Base-by-base conservation (phyloP, 1,140 invertebrate genomes). In the Papilio helenus region DNA sequence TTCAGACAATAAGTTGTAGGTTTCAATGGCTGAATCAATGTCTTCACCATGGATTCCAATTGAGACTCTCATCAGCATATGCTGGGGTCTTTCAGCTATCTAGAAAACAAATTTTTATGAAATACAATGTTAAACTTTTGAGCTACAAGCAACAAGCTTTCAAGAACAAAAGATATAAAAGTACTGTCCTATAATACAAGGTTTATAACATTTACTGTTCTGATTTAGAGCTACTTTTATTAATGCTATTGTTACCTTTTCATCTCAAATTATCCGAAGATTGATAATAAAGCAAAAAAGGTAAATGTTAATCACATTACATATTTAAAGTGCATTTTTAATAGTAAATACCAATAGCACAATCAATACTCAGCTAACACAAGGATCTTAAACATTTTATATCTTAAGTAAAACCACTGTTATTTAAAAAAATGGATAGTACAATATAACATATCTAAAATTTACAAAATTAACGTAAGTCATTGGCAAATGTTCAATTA, bases 41-140 rank as follows among this genome's bases (percentile, higher is more conserved):
- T 99, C 97, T 83, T 99, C 97, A 14, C 97, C 97, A 93, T 99
- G 99, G 87, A 99, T 99, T 18, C 99, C 99, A 81, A 99, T 97
- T 29, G 99, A 95, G 16, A 99, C 99, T 88, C 99, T 95, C 99
- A 99, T 99, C 71, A 99, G 94, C 99, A 99, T 99, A 81, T 99
- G 99, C 88, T 99, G 99, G 0, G 99, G 99, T 61, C 99, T 95
- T 92, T 99, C 99, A 7, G 97, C 98, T 72, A 99, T 97, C 93
- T 94, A 80, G 74, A 87, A 82, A 79, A 46, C 80, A 18, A 82
- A 34, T 46, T 42, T 55, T 1, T 14, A 16, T 39, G n/a, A 29
- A 68, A 29, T 68, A 23, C 18, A 34, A 44, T 10, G 3, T 42
- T 3, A 18, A 72, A 9, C n/a, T n/a, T n/a, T n/a, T n/a, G n/a